These are phyloP conservation scores for Centropristis striata DNA, from an alignment of 2,113 vertebrate species.

Conservation along the genomic window DNA sequence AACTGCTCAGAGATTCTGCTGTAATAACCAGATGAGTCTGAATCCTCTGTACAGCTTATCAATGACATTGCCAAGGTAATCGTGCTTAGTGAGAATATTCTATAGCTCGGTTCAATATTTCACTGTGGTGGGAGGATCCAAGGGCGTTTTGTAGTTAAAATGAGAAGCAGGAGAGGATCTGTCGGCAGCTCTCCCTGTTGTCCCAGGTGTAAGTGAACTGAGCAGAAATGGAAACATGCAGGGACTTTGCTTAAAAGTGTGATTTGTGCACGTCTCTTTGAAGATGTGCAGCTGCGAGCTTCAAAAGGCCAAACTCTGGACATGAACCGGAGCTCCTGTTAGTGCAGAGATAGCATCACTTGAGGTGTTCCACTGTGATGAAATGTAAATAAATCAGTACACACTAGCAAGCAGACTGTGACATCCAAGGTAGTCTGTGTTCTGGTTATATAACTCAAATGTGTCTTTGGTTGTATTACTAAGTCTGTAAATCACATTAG, in stretches of 20 bases:
- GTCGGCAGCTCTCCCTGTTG: constrained; percentile 30
- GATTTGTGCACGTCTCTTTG: constrained; percentile 33
- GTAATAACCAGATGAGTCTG: constrained; percentile 62
- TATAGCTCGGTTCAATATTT: constrained; percentile 52
- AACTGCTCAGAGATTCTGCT: constrained; percentile 51
- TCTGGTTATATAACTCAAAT: neutral
- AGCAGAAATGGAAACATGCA: constrained; percentile 30
- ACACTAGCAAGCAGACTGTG: neutral
- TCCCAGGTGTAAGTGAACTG: constrained; percentile 39
- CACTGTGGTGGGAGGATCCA: constrained; percentile 45
- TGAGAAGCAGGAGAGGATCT: constrained; percentile 30
- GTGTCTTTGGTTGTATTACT: neutral
- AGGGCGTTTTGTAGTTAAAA: constrained; percentile 58
- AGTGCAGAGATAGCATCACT: constrained; percentile 21
- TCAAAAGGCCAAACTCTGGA: constrained; percentile 42
- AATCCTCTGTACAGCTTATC: constrained; percentile 59
- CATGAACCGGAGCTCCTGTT: constrained; percentile 21
- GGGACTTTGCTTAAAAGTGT: constrained; percentile 30
- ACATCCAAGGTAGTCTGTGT: neutral
- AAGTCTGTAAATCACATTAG: neutral
- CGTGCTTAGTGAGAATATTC: constrained; percentile 57
- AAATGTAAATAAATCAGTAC: constrained; percentile 26
- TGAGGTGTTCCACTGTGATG: constrained; percentile 19
- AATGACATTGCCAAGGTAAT: constrained; percentile 67
- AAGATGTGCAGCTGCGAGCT: constrained; percentile 44